Evolutionary conservation across 2,888 invertebrate genomes (phyloP), one percentile per base, ranked within the genome.

Genomic region (Cetonia aurata): DNA sequence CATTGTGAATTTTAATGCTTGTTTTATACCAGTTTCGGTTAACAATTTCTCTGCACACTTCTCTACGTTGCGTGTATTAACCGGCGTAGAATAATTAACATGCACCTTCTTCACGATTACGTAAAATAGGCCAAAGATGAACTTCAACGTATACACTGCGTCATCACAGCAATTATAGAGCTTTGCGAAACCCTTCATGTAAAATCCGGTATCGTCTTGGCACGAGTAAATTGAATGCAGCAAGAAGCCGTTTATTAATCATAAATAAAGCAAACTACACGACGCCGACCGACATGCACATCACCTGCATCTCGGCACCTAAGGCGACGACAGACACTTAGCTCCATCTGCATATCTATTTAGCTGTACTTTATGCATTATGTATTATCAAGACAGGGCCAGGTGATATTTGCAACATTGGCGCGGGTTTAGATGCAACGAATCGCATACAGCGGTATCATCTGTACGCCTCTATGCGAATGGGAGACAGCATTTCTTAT

Each of bases 281-380:
- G 25, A 25, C 25, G 25, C n/a, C n/a, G n/a, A n/a, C n/a, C 31
- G 44, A 60, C 46, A 60, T 60, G 59, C 42, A 59, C 44, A 19
- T 44, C 67, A 55, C 53, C 25, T 46, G 55, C 55, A 25, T 25
- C 53, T 46, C 25, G 8, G 25, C 19, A 37, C 19, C 41, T 41
- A n/a, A 15, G 15, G 59, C 31, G 42, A 42, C 17, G 10, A 17
- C n/a, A 44, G 17, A 10, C 25, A 25, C 25, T 17, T 37, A 71
- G 50, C 68, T 46, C 73, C 72, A 75, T 75, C 73, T 75, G 73
- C 74, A 75, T 75, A 75, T 73, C 75, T 74, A 71, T 75, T 75
- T 73, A 74, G 75, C 74, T 75, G 74, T 76, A 72, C 75, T 74
- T 75, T 76, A 76, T 76, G 73, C 74, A 76, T 76, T 76, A 76